Evolutionary conservation across 1,140 invertebrate species (phyloP).

Genomic region (Papilio xuthus): DNA sequence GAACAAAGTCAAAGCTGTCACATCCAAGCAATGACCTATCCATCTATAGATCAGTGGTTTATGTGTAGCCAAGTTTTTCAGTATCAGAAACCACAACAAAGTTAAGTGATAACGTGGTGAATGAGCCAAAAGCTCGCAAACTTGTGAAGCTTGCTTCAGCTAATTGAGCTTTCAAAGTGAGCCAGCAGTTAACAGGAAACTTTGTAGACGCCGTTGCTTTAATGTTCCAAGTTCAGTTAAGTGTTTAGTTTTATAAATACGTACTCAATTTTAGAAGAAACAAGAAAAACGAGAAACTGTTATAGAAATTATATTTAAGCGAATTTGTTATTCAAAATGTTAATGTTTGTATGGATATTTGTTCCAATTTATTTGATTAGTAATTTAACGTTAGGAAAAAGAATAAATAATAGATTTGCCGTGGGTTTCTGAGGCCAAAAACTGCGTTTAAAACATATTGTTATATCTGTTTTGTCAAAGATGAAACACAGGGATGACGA

Average conservation of each 20-base stretch:
- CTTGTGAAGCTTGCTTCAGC: slow-evolving; percentile 17
- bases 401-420: too few relatives aligned
- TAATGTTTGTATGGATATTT: too few relatives aligned
- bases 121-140: slow-evolving; percentile 20
- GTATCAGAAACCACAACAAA: slow-evolving; percentile 13
- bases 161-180: slow-evolving; percentile 29
- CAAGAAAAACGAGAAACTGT: background rate
- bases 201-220: slow-evolving; percentile 1
- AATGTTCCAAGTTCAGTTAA: background rate
- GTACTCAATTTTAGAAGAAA: background rate
- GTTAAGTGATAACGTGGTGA: slow-evolving; percentile 13
- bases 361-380: too few relatives aligned
- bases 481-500: too few relatives aligned
- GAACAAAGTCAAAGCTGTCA: too few relatives aligned
- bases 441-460: too few relatives aligned
- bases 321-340: too few relatives aligned
- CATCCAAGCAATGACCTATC: too few relatives aligned
- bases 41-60: too few relatives aligned
- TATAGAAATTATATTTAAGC: background rate
- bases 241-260: background rate
- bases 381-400: too few relatives aligned
- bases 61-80: background rate
- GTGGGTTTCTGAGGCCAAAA: too few relatives aligned
- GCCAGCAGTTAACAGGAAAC: slow-evolving; percentile 16
- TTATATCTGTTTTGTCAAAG: too few relatives aligned